Base-by-base conservation (phyloP, 2,888 invertebrate species). In the Chironomus riparius region DNA sequence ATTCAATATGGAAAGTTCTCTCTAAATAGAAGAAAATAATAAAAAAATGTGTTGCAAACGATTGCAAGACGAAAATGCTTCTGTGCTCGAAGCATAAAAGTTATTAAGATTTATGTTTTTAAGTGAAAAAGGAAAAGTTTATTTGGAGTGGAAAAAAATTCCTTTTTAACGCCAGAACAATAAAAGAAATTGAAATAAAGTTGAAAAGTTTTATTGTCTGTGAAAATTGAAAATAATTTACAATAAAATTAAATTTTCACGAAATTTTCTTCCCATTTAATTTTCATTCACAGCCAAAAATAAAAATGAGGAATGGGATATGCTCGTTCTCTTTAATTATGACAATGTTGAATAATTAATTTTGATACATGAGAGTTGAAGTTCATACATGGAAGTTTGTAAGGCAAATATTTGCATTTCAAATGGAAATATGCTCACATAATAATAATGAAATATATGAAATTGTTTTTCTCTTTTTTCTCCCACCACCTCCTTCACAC, bases 141-240 rank as follows among this genome's bases (percentile, higher is more conserved):
- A 4, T 50, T 50, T 50, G 7, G 7, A 56, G 18, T 56, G n/a
- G 15, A 65, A 38, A 28, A n/a, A 38, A 28, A 68, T 38, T 68
- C 47, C 21, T 15, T 38, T 38, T 6, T n/a, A 38, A 38, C 38
- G 15, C 38, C 38, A 15, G 24, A 71, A 71, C 47, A 71, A 18
- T 15, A 71, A 15, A 71, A 71, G 47, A 56, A 71, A 24, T 56
- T 56, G 5, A 56, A 50, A 15, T 2, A 56, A 71, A 47, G 47
- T 70, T 21, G n/a, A 71, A 65, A 71, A 71, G 71, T 71, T 71
- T 71, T 71, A 71, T 71, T 71, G 71, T 50, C 71, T 56, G 71
- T 50, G 71, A 71, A 71, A 71, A 56, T 71, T 56, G 71, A 70
- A 48, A 47, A 48, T 70, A 70, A 70, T 56, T 71, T 21, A 13